Base-by-base conservation (phyloP, 1,140 invertebrate genomes). In the Cotesia vestalis region DNA sequence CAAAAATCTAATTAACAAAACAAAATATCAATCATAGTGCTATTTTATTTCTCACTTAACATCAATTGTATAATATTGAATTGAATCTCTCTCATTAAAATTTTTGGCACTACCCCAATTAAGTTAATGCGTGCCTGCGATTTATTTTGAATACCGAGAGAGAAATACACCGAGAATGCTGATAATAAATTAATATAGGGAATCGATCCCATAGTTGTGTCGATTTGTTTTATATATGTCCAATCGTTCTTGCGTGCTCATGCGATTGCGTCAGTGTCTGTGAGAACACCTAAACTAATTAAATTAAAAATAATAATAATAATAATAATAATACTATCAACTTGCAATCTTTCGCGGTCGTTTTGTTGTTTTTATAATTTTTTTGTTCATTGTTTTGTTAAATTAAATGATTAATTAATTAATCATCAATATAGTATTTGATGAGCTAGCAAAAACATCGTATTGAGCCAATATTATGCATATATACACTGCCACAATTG, bases 401-500 rank as follows among this genome's bases (percentile, higher is more conserved):
- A 8, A 11, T 34, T 3, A 46, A 46, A 9, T 46, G 11, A 46
- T 46, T 46, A 11, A 46, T 46, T 27, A 27, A 27, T 27, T 27
- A 27, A 46, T 46, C 40, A 46, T 46, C 40, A 11, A 46, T 46
- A 46, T 46, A 46, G 6, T 46, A 46, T 46, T 46, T 46, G 40
- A 46, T 46, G 6, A 46, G 11, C 5, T 46, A 6, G 8, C 5
- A 11, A 60, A 60, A 35, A 6, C 14, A 6, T 36, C 36, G 11
- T n/a, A n/a, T 60, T 11, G 20, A 27, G 59, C 53, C 53, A 61
- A 61, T 12, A 67, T 67, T 52, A 67, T 59, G 27, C 57, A 59
- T 69, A 69, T 53, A 69, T 57, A 69, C 52, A 69, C 38, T 69
- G 52, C 52, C 66, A 34, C 53, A 12, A 36, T 20, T 69, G 9